Conservation (phyloP, 2,888 invertebrate genomes). For the Fragum fragum region DNA sequence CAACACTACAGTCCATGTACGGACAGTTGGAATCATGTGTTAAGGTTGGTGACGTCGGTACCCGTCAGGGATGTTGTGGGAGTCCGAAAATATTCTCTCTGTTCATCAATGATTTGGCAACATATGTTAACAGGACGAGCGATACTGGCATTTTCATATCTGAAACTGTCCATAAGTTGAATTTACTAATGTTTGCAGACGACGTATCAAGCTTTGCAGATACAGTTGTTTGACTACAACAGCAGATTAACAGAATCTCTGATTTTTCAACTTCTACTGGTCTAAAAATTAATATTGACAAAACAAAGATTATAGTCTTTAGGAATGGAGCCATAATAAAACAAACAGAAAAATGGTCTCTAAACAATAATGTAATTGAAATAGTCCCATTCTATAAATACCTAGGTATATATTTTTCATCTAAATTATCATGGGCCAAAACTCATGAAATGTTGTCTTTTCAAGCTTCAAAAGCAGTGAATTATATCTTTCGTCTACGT, state of each 20-base stretch:
- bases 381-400: conserved; percentile 35
- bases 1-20: conserved; percentile 23
- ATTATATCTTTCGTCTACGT: conserved; percentile 5
- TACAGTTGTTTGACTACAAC: conserved; percentile 16
- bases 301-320: conserved; percentile 41
- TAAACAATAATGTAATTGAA: conserved; percentile 22
- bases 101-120: conserved; percentile 23
- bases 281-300: conserved; percentile 23
- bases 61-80: conserved; percentile 23
- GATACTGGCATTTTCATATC: conserved; percentile 9
- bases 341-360: conserved; percentile 40
- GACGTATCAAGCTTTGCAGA: conserved; percentile 31
- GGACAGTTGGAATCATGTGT: conserved; percentile 28
- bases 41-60: conserved; percentile 15
- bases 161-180: conserved; percentile 4
- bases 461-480: conserved; percentile 19
- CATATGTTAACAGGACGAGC: conserved; percentile 1
- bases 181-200: conserved; percentile 32
- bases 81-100: conserved; percentile 18
- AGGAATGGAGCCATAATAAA: conserved; percentile 18
- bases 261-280: conserved; percentile 11
- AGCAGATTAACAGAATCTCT: conserved; percentile 15
- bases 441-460: conserved; percentile 6
- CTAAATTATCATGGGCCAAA: conserved; percentile 27
- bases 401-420: conserved; percentile 36